phyloP scores from a whole-genome alignment of 2,888 invertebrate species.

The Melipona bicolor region DNA sequence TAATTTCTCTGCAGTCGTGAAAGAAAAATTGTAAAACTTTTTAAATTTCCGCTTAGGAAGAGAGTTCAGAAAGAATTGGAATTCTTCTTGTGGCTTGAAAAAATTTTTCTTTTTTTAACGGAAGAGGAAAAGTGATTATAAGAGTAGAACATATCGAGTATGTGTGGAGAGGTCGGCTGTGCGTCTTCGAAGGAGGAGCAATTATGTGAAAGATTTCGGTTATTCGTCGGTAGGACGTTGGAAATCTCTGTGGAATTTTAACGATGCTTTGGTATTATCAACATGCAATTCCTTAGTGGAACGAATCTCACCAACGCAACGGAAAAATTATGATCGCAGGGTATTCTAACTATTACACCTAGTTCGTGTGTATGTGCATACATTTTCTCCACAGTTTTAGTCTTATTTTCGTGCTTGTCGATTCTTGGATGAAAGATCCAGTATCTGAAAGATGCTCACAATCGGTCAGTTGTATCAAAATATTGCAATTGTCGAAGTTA shows the following conservation, averaged over 20 bases:
- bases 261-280: neutral
- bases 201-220: slow-evolving; percentile 17
- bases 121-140: neutral
- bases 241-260: neutral
- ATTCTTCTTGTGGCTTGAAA: neutral
- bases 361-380: neutral
- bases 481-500: no score
- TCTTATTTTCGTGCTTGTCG: neutral
- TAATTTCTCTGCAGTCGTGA: no score
- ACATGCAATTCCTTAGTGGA: no score
- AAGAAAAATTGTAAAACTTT: no score
- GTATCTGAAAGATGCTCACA: no score
- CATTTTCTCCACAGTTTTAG: neutral
- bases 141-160: neutral
- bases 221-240: neutral
- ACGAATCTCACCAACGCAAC: neutral
- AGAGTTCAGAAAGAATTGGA: neutral
- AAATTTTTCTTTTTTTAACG: neutral
- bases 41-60: neutral
- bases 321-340: neutral
- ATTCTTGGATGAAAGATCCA: no score
- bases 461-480: no score
- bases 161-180: no score
- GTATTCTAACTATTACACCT: neutral
- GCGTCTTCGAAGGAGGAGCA: neutral